phyloP scores from a whole-genome alignment of 2,888 invertebrate genomes.

The Listrodromus nycthemerus region DNA sequence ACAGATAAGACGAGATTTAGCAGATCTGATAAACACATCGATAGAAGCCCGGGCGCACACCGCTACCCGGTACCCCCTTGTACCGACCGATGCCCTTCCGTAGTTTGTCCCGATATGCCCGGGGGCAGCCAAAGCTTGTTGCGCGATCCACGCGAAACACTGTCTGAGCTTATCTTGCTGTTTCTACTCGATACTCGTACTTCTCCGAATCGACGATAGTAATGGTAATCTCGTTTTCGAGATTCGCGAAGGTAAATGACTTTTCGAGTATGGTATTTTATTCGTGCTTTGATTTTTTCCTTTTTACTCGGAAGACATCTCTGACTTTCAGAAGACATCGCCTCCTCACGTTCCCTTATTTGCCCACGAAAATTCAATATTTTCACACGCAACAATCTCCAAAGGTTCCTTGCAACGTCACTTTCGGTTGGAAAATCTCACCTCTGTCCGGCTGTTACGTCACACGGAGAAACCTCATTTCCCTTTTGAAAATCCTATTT shows the following conservation, averaged over 20 bases:
- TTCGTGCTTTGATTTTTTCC: background rate
- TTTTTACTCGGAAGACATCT: background rate
- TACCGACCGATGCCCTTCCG: slow-evolving; percentile 36
- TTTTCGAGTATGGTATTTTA: background rate
- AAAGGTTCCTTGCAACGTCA: too few species aligned
- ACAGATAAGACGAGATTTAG: slow-evolving; percentile 82
- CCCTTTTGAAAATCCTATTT: too few species aligned
- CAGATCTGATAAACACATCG: slow-evolving; percentile 80
- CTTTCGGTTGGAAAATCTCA: too few species aligned
- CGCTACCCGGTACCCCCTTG: slow-evolving; percentile 8
- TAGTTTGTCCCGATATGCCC: slow-evolving; percentile 45
- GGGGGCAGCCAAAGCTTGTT: slow-evolving; percentile 32
- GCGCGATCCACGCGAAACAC: slow-evolving; percentile 23
- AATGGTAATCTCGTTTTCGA: background rate
- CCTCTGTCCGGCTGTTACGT: too few species aligned
- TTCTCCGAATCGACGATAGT: slow-evolving; percentile 15
- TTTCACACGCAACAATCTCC: too few species aligned
- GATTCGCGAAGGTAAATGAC: background rate
- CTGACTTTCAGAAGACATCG: too few species aligned
- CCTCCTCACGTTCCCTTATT: too few species aligned
- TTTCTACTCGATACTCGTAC: slow-evolving; percentile 36
- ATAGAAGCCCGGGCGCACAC: slow-evolving; percentile 45
- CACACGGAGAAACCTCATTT: too few species aligned
- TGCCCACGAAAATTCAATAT: too few species aligned
- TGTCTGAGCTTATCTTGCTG: slow-evolving; percentile 46